Evolutionary conservation across 1,140 invertebrate species (phyloP).

Genomic region (Calosoma granatense): DNA sequence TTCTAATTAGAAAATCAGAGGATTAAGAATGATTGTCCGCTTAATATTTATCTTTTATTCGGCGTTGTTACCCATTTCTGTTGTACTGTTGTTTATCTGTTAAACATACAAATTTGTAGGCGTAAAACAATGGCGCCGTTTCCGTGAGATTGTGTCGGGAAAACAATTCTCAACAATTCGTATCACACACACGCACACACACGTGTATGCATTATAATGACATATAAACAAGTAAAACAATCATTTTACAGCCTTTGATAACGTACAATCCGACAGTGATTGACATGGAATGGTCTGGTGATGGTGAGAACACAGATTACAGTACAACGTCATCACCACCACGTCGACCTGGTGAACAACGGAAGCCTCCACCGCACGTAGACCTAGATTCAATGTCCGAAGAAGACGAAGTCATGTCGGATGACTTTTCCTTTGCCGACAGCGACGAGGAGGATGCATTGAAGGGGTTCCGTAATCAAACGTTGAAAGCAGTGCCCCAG

Average conservation of each 20-base stretch:
- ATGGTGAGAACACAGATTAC: conserved; percentile 31
- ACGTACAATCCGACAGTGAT: conserved; percentile 19
- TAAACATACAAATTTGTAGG: background rate
- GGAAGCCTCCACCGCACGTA: background rate
- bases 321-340: conserved; percentile 28
- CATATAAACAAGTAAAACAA: conserved; percentile 3
- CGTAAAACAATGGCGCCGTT: background rate
- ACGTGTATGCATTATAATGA: conserved; percentile 6
- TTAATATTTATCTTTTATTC: no score
- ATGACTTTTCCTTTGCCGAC: conserved; percentile 32
- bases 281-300: conserved; percentile 31
- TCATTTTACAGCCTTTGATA: conserved; percentile 24
- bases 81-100: no score
- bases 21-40: no score
- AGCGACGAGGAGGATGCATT: conserved; percentile 27
- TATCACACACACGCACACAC: no score
- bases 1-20: no score
- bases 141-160: background rate
- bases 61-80: no score
- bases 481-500: background rate
- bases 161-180: background rate
- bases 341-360: background rate
- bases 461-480: conserved; percentile 19
- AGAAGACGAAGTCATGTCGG: conserved; percentile 32
- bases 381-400: conserved; percentile 33